Conservation (phyloP, 1,140 invertebrate genomes). For the Drusus annulatus region DNA sequence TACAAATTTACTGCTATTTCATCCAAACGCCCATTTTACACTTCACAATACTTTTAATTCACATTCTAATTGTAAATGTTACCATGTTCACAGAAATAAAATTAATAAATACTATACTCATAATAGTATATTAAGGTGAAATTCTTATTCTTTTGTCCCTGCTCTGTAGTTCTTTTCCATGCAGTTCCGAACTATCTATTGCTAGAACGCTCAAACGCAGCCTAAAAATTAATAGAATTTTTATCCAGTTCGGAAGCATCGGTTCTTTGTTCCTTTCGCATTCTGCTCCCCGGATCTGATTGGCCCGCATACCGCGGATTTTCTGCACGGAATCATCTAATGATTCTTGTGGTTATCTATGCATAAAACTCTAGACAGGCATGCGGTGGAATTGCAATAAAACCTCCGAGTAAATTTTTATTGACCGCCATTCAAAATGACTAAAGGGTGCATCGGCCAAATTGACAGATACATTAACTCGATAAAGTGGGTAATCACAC, state of each 20-base stretch:
- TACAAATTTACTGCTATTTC: too few relatives aligned
- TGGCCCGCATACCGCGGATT: conserved; percentile 42
- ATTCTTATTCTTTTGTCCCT: background rate
- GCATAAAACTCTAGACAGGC: conserved; percentile 45
- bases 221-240: conserved; percentile 25
- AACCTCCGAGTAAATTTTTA: conserved; percentile 12
- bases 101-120: background rate
- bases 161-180: too few relatives aligned
- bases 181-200: background rate
- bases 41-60: too few relatives aligned
- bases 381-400: conserved; percentile 52
- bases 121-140: background rate
- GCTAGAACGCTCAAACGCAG: background rate
- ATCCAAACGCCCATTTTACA: too few relatives aligned
- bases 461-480: conserved; percentile 19
- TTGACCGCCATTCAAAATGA: conserved; percentile 22
- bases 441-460: conserved; percentile 11
- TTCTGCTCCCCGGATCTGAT: conserved; percentile 14
- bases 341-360: conserved; percentile 55
- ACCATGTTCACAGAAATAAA: background rate
- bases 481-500: too few relatives aligned
- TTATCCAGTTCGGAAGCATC: conserved; percentile 1
- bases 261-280: conserved; percentile 15
- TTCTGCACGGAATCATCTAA: conserved; percentile 54
- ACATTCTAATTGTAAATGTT: background rate